Conservation (phyloP, 2,888 invertebrate species). For the Platycnemis pennipes region DNA sequence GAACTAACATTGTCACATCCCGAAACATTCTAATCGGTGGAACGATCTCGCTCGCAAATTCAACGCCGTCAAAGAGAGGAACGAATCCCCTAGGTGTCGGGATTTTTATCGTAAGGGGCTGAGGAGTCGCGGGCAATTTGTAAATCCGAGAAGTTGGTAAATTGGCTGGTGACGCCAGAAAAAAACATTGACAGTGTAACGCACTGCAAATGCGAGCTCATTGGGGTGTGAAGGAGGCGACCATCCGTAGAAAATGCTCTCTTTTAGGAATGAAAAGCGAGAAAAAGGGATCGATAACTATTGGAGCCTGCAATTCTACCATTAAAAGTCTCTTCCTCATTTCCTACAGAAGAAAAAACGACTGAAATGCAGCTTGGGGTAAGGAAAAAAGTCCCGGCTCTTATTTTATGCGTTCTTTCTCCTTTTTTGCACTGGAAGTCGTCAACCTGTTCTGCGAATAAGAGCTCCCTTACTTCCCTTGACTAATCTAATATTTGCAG, state of each 20-base stretch:
- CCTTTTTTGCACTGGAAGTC: background rate
- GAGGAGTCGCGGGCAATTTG: conserved; percentile 46
- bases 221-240: conserved; percentile 59
- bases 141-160: conserved; percentile 43
- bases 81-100: background rate
- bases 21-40: background rate
- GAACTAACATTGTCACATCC: background rate
- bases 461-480: background rate
- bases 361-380: background rate
- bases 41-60: conserved; percentile 1
- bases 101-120: conserved; percentile 13
- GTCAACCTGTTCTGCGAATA: background rate
- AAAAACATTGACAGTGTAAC: conserved; percentile 59
- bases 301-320: conserved; percentile 61
- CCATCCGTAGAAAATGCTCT: conserved; percentile 57
- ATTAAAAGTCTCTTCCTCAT: conserved; percentile 54
- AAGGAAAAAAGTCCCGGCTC: background rate
- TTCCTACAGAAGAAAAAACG: conserved; percentile 23
- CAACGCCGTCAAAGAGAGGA: background rate
- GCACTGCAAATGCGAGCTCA: conserved; percentile 57
- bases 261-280: background rate
- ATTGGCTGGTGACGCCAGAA: conserved; percentile 26
- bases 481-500: background rate
- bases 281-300: conserved; percentile 35
- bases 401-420: background rate